These are phyloP conservation scores for Acutogordius australiensis DNA, from an alignment of 2,888 invertebrate species.

Conservation along the genomic window DNA sequence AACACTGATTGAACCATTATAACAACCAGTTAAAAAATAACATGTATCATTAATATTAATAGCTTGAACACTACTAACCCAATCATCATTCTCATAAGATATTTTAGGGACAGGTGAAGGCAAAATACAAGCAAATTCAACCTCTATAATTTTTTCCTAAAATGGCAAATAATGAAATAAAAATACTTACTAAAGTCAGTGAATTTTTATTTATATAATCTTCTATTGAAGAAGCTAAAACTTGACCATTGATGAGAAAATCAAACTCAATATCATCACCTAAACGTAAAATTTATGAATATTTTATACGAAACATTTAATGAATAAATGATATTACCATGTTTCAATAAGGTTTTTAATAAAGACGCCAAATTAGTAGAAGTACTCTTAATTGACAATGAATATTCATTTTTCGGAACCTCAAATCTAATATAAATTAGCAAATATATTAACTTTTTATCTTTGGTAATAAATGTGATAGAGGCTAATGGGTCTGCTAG, in stretches of 20 bases:
- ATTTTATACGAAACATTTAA: too few relatives aligned
- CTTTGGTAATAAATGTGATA: too few relatives aligned
- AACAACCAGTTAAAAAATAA: slow-evolving; percentile 1
- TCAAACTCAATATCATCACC: not conserved
- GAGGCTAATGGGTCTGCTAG: too few relatives aligned
- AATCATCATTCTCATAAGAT: not conserved
- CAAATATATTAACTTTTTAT: too few relatives aligned
- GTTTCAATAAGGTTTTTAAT: too few relatives aligned
- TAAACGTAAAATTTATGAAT: too few relatives aligned
- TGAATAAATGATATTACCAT: too few relatives aligned
- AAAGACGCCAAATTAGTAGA: too few relatives aligned
- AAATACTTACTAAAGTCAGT: not conserved
- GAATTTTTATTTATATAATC: not conserved
- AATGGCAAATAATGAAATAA: not conserved
- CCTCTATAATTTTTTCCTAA: not conserved
- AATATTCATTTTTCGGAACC: too few relatives aligned
- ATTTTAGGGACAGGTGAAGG: not conserved
- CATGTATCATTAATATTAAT: not conserved
- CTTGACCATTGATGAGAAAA: not conserved
- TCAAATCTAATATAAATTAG: too few relatives aligned
- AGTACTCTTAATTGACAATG: too few relatives aligned
- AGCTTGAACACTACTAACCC: not conserved
- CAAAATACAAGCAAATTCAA: not conserved
- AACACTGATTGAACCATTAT: not conserved
- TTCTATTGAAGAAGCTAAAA: not conserved